Percentiles rank a stretch among this genome's conserved stretches.
Conservation (phyloP, 2,113 vertebrate genomes). For the Micronycteris hirsuta region DNA sequence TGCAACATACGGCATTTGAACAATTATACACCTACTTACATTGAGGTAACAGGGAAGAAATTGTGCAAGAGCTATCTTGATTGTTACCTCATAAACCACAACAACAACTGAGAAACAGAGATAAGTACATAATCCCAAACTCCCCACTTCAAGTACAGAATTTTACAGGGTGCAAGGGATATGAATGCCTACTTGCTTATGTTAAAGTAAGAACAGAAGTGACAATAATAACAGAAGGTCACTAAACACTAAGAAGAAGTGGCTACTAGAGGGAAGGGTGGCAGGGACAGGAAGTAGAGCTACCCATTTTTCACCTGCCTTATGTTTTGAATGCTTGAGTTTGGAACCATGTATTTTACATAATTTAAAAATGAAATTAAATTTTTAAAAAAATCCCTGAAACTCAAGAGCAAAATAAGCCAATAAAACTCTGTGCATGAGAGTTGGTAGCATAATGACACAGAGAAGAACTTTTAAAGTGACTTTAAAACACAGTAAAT, state of each 20-base stretch:
- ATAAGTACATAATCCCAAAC: not conserved
- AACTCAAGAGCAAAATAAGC: constrained; percentile 14
- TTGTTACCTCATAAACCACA: not conserved
- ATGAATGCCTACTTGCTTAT: not conserved
- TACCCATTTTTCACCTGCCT: not conserved
- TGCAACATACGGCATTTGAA: not conserved
- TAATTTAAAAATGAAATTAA: not conserved
- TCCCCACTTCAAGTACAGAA: not conserved
- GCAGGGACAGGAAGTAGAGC: not conserved
- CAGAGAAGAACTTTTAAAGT: not conserved
- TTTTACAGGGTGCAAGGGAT: not conserved
- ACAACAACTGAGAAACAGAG: not conserved
- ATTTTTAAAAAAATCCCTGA: not conserved
- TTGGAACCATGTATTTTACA: not conserved
- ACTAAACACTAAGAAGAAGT: not conserved
- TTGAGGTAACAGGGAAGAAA: not conserved
- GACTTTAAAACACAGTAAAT: not conserved
- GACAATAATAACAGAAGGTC: not conserved
- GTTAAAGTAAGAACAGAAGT: not conserved
- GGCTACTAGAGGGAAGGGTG: not conserved
- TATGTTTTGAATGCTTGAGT: not conserved
- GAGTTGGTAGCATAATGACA: not conserved
- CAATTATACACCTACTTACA: not conserved
- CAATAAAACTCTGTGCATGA: not conserved
- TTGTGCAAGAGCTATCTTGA: not conserved